Percentiles rank a stretch among this genome's conserved stretches.
phyloP scores from a whole-genome alignment of 2,888 invertebrate genomes.

The Monopis laevigella region DNA sequence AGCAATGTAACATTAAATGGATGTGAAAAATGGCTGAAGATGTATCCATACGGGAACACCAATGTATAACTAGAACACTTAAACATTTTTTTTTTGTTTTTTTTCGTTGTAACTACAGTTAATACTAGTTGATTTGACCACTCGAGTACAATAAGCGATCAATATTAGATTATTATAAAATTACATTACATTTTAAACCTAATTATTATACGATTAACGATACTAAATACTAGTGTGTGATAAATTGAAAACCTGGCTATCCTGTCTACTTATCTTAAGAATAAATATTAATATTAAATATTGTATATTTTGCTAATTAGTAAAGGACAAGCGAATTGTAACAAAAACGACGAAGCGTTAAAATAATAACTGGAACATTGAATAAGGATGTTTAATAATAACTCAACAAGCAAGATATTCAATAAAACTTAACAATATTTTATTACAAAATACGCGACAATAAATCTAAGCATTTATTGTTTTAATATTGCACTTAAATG shows the following conservation, averaged over 20 bases:
- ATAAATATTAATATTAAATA: slow-evolving; percentile 44
- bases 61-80: slow-evolving; percentile 9
- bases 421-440: slow-evolving; percentile 54
- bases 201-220: slow-evolving; percentile 15
- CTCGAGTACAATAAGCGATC: slow-evolving; percentile 14
- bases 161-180: slow-evolving; percentile 19
- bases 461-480: background rate
- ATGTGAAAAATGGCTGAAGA: background rate
- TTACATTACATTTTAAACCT: slow-evolving; percentile 60
- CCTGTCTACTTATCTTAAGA: slow-evolving; percentile 54
- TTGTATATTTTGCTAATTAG: slow-evolving; percentile 60
- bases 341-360: slow-evolving; percentile 48
- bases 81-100: slow-evolving; percentile 9
- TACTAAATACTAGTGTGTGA: slow-evolving; percentile 38
- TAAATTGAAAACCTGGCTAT: slow-evolving; percentile 67
- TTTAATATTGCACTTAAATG: slow-evolving; percentile 21
- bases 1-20: slow-evolving; percentile 5
- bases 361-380: slow-evolving; percentile 45
- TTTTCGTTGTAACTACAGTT: slow-evolving; percentile 9
- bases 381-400: slow-evolving; percentile 60
- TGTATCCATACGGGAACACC: background rate
- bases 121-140: slow-evolving; percentile 4
- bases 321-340: slow-evolving; percentile 41
- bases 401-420: slow-evolving; percentile 55
- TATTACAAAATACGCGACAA: slow-evolving; percentile 5